Conservation (phyloP, 2,113 vertebrate species). For the Embiotoca jacksoni region DNA sequence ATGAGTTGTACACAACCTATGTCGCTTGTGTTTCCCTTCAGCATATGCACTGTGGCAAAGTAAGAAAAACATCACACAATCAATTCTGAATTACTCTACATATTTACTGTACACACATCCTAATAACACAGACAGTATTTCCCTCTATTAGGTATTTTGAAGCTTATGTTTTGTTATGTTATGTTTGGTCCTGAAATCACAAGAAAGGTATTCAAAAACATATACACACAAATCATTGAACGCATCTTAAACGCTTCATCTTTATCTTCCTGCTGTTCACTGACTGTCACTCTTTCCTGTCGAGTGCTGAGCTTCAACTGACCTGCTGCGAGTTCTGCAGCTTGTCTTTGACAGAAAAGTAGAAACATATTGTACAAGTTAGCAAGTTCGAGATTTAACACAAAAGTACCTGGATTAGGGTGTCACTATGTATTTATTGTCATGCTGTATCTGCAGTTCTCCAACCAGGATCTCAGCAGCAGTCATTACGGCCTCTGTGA, state of each 20-base stretch:
- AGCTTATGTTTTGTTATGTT: conserved; percentile 13
- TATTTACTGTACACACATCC: not conserved
- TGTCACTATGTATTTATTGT: not conserved
- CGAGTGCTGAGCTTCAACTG: conserved; percentile 12
- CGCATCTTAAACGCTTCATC: not conserved
- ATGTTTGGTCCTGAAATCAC: conserved; percentile 18
- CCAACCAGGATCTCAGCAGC: conserved; percentile 28
- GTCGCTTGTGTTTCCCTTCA: not conserved
- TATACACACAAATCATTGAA: not conserved
- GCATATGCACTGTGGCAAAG: conserved; percentile 24
- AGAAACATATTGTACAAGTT: not conserved
- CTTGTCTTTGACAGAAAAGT: conserved; percentile 19
- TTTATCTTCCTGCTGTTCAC: conserved; percentile 47
- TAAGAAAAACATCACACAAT: conserved; percentile 1
- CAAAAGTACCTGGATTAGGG: not conserved
- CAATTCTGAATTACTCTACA: not conserved
- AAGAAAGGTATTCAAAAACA: not conserved
- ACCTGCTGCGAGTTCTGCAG: conserved; percentile 10
- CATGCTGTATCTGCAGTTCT: conserved; percentile 37
- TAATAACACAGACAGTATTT: not conserved
- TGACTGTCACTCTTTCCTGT: conserved; percentile 1
- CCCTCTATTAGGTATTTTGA: conserved; percentile 20
- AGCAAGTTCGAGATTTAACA: not conserved
- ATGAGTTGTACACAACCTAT: accelerated
- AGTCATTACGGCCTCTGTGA: conserved; percentile 26